phyloP scores from a whole-genome alignment of 2,888 invertebrate species.

The Drosophila silvestris region DNA sequence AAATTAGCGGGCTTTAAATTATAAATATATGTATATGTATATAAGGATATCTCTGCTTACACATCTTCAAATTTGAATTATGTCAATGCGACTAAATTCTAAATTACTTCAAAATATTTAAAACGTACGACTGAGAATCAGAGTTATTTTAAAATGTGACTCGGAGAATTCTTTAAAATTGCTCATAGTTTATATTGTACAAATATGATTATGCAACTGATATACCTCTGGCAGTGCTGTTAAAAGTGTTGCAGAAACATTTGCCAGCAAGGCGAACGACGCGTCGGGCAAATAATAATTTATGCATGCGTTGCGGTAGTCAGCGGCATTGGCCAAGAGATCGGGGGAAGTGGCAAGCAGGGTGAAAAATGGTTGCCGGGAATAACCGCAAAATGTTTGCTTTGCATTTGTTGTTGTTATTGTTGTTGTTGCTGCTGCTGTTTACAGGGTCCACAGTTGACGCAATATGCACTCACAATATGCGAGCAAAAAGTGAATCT shows the following conservation, averaged over 20 bases:
- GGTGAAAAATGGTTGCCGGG: slow-evolving; percentile 50
- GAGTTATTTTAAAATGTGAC: background rate
- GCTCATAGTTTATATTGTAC: background rate
- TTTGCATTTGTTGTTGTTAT: slow-evolving; percentile 40
- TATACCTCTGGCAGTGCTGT: slow-evolving; percentile 8
- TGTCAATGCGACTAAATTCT: background rate
- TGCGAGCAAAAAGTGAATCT: slow-evolving; percentile 72
- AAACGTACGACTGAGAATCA: no score
- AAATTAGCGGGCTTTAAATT: background rate
- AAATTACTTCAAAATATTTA: background rate
- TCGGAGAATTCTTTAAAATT: background rate
- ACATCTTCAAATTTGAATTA: no score
- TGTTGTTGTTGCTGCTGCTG: slow-evolving; percentile 25
- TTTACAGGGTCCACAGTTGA: slow-evolving; percentile 44
- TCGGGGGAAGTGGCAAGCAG: background rate
- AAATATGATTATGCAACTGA: slow-evolving; percentile 7
- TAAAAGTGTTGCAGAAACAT: slow-evolving; percentile 61
- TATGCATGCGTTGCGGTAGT: slow-evolving; percentile 78
- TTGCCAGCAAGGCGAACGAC: slow-evolving; percentile 74
- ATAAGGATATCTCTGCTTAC: background rate
- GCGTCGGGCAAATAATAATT: slow-evolving; percentile 74
- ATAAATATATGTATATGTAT: background rate
- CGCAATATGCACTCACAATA: slow-evolving; percentile 56
- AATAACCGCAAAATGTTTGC: slow-evolving; percentile 71
- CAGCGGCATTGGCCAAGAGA: slow-evolving; percentile 31